phyloP scores from a whole-genome alignment of 2,797 vertebrate species.

The Masticophis lateralis region DNA sequence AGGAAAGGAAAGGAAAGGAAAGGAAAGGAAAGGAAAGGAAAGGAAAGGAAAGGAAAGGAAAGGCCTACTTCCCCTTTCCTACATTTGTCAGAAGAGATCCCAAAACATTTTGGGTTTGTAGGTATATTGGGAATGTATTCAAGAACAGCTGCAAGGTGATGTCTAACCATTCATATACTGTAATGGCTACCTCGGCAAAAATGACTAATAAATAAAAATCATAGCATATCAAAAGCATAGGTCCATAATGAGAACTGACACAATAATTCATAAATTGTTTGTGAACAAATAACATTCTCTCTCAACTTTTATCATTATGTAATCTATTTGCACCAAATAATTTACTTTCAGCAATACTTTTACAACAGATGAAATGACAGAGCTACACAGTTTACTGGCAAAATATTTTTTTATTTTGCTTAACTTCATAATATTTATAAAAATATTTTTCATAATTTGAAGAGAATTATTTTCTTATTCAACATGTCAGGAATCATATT shows the following conservation, averaged over 20 bases:
- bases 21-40: no score
- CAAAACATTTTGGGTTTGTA: not conserved
- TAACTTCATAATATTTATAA: not conserved
- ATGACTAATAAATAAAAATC: not conserved
- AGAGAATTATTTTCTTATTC: not conserved
- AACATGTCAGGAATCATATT: not conserved
- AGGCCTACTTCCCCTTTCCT: not conserved
- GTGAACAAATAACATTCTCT: not conserved
- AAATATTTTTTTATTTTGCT: not conserved
- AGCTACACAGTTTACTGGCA: not conserved
- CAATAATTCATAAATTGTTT: not conserved
- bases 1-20: no score
- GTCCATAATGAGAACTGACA: not conserved
- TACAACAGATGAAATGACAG: not conserved
- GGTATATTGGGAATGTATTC: not conserved
- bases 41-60: not conserved
- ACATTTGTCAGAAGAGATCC: not conserved
- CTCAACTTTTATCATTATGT: not conserved
- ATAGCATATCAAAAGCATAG: no score
- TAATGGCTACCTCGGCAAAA: not conserved
- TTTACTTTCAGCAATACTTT: not conserved
- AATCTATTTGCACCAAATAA: not conserved
- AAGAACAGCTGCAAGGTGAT: not conserved
- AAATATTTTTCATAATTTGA: not conserved
- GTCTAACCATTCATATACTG: not conserved